phyloP scores from a whole-genome alignment of 2,888 invertebrate species.

The Galerucella pusilla region DNA sequence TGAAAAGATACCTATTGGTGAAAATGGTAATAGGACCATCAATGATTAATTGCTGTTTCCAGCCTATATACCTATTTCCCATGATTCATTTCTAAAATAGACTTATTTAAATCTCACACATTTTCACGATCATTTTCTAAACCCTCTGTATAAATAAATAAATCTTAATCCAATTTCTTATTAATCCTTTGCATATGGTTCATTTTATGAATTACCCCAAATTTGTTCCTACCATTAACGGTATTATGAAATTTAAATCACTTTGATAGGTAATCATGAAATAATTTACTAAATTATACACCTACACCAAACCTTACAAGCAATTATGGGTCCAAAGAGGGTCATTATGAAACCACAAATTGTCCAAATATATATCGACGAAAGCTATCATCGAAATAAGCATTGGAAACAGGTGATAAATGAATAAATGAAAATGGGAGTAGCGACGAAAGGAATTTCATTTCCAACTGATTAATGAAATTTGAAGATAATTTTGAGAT shows the following conservation, averaged over 20 bases:
- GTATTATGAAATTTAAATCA: slow-evolving; percentile 1
- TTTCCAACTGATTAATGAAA: too few species aligned
- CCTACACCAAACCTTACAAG: slow-evolving; percentile 12
- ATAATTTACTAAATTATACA: slow-evolving; percentile 9
- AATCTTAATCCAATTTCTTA: background rate
- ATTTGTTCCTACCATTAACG: background rate
- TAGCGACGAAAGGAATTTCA: background rate
- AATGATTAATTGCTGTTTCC: too few species aligned
- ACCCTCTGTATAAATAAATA: background rate
- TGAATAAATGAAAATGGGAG: background rate
- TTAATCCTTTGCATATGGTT: background rate
- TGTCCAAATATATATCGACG: slow-evolving; percentile 6
- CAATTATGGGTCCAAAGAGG: slow-evolving; percentile 22
- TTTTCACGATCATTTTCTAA: too few species aligned
- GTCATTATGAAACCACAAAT: slow-evolving; percentile 27
- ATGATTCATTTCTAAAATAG: too few species aligned
- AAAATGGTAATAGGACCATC: too few species aligned
- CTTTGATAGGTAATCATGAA: background rate
- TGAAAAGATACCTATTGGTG: too few species aligned
- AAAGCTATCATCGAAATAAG: background rate
- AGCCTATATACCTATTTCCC: too few species aligned
- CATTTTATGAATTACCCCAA: background rate
- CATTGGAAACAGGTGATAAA: slow-evolving; percentile 25
- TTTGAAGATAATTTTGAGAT: background rate
- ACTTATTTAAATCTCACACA: too few species aligned